Evolutionary conservation across 1,140 invertebrate species (phyloP).

Genomic region (Platyscapa corneri): DNA sequence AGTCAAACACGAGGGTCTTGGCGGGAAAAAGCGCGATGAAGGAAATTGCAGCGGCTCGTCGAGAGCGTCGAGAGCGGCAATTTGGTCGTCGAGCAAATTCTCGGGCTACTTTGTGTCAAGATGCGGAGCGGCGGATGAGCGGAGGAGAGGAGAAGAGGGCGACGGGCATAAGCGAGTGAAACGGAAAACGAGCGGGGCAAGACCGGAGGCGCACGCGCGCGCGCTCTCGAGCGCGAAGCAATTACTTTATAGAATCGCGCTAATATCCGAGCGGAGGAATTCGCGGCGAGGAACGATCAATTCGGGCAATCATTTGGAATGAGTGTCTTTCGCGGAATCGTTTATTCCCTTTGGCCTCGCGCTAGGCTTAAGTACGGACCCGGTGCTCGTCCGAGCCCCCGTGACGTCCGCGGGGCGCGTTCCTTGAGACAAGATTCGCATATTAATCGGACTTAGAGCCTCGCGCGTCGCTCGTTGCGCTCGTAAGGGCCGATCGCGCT

Average conservation of each 20-base stretch:
- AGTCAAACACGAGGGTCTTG: neutral
- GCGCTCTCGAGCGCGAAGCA: constrained; percentile 9
- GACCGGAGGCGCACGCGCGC: neutral
- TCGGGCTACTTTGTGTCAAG: neutral
- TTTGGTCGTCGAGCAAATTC: neutral
- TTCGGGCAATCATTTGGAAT: neutral
- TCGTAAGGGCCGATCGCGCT: too few species aligned
- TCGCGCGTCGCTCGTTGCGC: too few species aligned
- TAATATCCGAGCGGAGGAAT: neutral
- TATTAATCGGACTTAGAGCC: too few species aligned
- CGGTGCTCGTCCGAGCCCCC: neutral
- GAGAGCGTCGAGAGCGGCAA: neutral
- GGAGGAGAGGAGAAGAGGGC: too few species aligned
- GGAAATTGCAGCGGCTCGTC: neutral
- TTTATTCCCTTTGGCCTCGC: neutral
- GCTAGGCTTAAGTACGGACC: neutral
- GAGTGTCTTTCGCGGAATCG: neutral
- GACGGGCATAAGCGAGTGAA: neutral
- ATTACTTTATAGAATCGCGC: constrained; percentile 19
- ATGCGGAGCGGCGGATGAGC: too few species aligned
- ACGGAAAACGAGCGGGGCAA: neutral
- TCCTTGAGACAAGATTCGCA: too few species aligned
- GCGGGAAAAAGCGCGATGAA: neutral
- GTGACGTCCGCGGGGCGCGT: too few species aligned
- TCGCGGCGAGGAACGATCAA: neutral